Evolutionary conservation across 1,140 invertebrate genomes (phyloP), one percentile per base, ranked within the genome.

Genomic region (Patella vulgata): DNA sequence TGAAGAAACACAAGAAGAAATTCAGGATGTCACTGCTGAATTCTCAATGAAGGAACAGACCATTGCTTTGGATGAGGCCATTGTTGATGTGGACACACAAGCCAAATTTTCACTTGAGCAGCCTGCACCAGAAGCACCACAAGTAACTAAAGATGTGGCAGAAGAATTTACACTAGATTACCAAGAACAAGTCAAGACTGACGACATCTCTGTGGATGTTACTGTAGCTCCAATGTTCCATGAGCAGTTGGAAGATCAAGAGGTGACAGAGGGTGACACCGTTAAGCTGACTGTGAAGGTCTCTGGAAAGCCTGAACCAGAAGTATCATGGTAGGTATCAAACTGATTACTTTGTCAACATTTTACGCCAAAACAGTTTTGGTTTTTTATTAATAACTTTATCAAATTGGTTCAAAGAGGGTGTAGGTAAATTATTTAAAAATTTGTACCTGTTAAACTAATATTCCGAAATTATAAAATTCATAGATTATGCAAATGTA

Each of bases 271-370:
- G 57, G 74, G 77, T 46, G 73, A 77, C 30, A 80, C 78, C 46
- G 74, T 84, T 6, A 76, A 74, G 81, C 85, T 92, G 30, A 67
- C 70, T 39, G 66, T 78, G 40, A 72, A 73, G 54, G 70, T 80
- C 23, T 62, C 71, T 27, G 82, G 81, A 25, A 70, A 71, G 52
- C 82, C 82, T 21, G 70, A 77, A 59, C 81, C 82, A 54, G 70
- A 77, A 63, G 65, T 83, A 11, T 74, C 67, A 52, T 84, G 82
- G 82, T 82, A 59, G 72, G 74, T 63, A n/a, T 4, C 36, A 31
- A 12, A 31, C 14, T 51, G 19, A 17, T 44, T 5, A 19, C 31
- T 42, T 14, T 1, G 51, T 28, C 11, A 23, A 21, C 19, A 55
- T 59, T 50, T 30, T 11, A 3, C 17, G 28, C 14, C 12, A 36